A percentile compares a stretch with the other conserved stretches of the same genome.
Evolutionary conservation across 2,113 vertebrate species (phyloP).

Genomic region (Nyctereutes procyonoides): DNA sequence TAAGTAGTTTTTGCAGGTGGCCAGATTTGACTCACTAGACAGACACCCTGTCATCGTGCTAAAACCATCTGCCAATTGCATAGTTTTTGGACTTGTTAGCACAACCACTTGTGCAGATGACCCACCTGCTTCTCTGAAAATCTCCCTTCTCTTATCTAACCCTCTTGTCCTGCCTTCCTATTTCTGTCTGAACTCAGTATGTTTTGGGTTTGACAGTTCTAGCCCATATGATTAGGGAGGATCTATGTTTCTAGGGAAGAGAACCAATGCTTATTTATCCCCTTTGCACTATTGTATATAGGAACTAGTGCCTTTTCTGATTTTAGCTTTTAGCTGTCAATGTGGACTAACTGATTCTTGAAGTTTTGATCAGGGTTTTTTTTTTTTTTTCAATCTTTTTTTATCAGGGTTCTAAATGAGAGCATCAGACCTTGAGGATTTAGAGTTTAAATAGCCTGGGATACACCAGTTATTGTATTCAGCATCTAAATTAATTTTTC

Average conservation of each 20-base stretch:
- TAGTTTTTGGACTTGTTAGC: background rate
- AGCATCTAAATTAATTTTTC: background rate
- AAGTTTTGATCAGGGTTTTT: slow-evolving; percentile 39
- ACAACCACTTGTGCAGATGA: background rate
- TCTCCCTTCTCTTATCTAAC: background rate
- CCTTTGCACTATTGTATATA: background rate
- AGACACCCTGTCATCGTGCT: background rate
- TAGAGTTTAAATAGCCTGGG: background rate
- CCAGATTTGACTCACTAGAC: background rate
- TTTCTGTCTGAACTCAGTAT: background rate
- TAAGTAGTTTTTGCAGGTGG: background rate
- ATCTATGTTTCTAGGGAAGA: background rate
- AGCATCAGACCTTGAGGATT: background rate
- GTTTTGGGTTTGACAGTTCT: background rate
- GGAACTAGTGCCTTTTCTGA: background rate
- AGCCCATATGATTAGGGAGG: background rate
- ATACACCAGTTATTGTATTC: background rate
- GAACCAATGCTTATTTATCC: slow-evolving; percentile 33
- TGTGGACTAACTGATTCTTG: background rate
- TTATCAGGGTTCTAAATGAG: slow-evolving; percentile 47
- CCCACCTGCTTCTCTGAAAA: background rate
- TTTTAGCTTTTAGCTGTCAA: background rate
- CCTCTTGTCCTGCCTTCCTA: background rate
- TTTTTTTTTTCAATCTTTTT: background rate
- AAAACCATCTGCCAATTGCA: background rate